Evolutionary conservation across 2,888 invertebrate species (phyloP).

Genomic region (Mycalesis mineus): DNA sequence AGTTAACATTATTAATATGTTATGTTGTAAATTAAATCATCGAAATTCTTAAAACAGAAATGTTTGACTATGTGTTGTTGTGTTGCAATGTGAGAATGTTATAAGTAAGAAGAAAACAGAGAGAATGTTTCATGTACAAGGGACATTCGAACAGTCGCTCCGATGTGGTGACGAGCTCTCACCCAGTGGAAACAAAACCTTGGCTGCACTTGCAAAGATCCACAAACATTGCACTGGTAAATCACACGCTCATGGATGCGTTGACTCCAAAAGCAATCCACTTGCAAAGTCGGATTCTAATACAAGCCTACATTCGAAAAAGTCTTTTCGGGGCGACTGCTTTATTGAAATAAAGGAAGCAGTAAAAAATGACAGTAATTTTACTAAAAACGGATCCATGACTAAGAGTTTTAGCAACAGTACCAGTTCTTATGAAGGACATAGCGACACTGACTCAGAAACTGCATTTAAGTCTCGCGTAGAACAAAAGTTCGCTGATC

Average conservation of each 20-base stretch:
- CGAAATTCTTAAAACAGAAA: not conserved
- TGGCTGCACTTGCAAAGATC: slow-evolving; percentile 76
- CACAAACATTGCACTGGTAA: slow-evolving; percentile 87
- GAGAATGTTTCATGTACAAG: slow-evolving; percentile 75
- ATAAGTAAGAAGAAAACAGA: slow-evolving; percentile 35
- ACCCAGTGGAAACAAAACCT: slow-evolving; percentile 69
- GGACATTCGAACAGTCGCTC: slow-evolving; percentile 79
- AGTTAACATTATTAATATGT: not conserved
- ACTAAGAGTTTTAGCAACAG: slow-evolving; percentile 78
- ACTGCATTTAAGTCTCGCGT: slow-evolving; percentile 63
- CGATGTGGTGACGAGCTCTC: slow-evolving; percentile 72
- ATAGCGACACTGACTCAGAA: slow-evolving; percentile 82
- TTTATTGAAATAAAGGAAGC: slow-evolving; percentile 68
- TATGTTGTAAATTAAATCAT: not conserved
- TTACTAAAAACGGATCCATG: slow-evolving; percentile 48
- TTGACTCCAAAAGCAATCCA: slow-evolving; percentile 68
- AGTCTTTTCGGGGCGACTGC: slow-evolving; percentile 61
- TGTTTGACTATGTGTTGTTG: slow-evolving; percentile 15
- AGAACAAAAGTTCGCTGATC: slow-evolving; percentile 58
- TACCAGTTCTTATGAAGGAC: slow-evolving; percentile 81
- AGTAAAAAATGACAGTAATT: slow-evolving; percentile 46
- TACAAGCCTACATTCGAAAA: slow-evolving; percentile 64
- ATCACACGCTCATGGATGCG: slow-evolving; percentile 85
- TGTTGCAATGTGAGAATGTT: not conserved
- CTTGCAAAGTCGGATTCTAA: slow-evolving; percentile 71